Evolutionary conservation across 2,113 vertebrate species (phyloP), one percentile per base, ranked within the genome.

Genomic region (Catharus minimus): DNA sequence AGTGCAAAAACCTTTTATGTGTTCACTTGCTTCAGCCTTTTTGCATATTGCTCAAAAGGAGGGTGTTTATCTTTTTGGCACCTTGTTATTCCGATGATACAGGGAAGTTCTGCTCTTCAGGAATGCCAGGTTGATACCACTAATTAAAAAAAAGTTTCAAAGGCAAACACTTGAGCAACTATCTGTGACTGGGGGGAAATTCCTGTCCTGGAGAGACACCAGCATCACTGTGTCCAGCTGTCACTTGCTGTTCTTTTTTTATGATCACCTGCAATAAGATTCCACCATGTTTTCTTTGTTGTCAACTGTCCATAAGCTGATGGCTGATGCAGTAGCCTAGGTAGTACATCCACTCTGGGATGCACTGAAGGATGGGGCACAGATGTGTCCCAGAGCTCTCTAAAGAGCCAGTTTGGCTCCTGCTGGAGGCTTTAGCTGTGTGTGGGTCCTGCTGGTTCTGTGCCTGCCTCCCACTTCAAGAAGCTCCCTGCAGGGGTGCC

Each of bases 301-400:
- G 15, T 39, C 52, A 71, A 15, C 7, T 77, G 65, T 56, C 74
- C 20, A 5, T 78, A 41, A 89, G 24, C 49, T 82, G 74, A 32
- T 56, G 80, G n/a, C 30, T 83, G 89, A 68, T 78, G 83, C 81
- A 65, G 47, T 82, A 84, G 57, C n/a, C 38, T 65, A 50, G 49
- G 77, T 67, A 72, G 32, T 11, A 28, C 1, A 36, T 72, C 41
- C 71, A 61, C 41, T 65, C 53, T 19, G 66, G 61, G 77, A 52
- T 61, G 30, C 7, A 3, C 53, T 58, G 81, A 38, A 61, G 69
- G 46, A 80, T 79, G 81, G 33, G 77, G 20, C 55, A 89, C 91
- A 93, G 84, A 82, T 89, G 77, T 75, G 77, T 75, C 12, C 1
- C 41, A 78, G 64, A 88, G 65, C 41, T 89, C 58, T 73, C 64